Evolutionary conservation across 2,888 invertebrate species (phyloP).

Genomic region (Phalera bucephala): DNA sequence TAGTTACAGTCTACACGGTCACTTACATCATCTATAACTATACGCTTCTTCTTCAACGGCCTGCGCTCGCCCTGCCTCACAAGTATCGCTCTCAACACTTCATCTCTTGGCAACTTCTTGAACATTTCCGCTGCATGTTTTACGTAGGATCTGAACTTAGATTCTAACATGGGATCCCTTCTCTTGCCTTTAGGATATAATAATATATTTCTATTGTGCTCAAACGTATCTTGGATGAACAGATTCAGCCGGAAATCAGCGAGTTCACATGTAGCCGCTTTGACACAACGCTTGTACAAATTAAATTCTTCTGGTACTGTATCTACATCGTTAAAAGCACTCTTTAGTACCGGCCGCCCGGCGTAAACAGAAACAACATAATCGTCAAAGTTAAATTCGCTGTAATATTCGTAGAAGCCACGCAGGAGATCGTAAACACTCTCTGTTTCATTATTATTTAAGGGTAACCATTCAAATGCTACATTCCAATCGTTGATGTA

Average conservation of each 20-base stretch:
- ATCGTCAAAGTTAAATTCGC: constrained; percentile 19
- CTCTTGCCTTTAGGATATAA: background rate
- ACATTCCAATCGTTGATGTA: constrained; percentile 4
- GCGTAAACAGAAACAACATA: constrained; percentile 30
- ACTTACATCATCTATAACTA: background rate
- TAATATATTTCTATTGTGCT: constrained; percentile 2
- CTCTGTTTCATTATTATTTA: background rate
- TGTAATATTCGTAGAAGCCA: constrained; percentile 29
- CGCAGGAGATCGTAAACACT: constrained; percentile 20
- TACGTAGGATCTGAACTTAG: background rate
- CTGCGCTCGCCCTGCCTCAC: background rate
- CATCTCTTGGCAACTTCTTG: background rate
- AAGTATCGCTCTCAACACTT: constrained; percentile 5
- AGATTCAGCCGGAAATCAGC: background rate
- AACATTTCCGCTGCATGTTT: background rate
- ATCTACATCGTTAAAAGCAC: constrained; percentile 1
- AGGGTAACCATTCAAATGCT: constrained; percentile 2
- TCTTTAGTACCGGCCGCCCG: constrained; percentile 19
- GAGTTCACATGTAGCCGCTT: background rate
- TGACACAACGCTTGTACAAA: constrained; percentile 9
- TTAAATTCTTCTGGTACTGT: constrained; percentile 14
- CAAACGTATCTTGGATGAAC: constrained; percentile 12
- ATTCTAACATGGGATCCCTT: background rate
- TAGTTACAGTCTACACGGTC: background rate
- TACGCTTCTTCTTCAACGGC: background rate